phyloP scores from a whole-genome alignment of 2,113 vertebrate species.

The Clarias gariepinus region DNA sequence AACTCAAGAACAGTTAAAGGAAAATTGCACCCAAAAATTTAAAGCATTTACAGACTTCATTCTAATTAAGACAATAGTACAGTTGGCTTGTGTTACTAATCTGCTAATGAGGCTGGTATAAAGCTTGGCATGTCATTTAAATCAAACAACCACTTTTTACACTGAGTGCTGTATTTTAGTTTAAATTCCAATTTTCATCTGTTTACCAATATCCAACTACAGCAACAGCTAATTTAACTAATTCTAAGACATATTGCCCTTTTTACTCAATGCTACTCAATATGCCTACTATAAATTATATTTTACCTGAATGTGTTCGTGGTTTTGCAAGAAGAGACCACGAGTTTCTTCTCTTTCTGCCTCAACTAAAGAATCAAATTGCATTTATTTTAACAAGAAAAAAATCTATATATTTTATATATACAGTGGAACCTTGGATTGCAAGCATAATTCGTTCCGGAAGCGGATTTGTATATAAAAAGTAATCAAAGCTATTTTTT shows the following conservation, averaged over 20 bases:
- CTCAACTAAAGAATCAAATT: slow-evolving; percentile 77
- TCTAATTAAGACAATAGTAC: not conserved
- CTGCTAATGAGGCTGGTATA: not conserved
- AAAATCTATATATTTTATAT: not conserved
- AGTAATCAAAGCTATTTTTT: too few species aligned
- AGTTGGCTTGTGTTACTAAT: not conserved
- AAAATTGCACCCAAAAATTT: not conserved
- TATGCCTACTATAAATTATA: not conserved
- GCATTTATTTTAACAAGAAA: not conserved
- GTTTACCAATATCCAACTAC: not conserved
- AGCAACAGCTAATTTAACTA: not conserved
- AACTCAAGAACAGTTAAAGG: not conserved
- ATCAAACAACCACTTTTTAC: not conserved
- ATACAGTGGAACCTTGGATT: too few species aligned
- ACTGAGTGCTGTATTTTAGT: not conserved
- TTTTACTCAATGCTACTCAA: not conserved
- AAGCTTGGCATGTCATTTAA: not conserved
- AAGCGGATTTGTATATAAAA: too few species aligned
- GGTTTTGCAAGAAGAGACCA: slow-evolving; percentile 79
- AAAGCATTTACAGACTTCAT: not conserved
- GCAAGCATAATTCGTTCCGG: too few species aligned
- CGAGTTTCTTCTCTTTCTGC: slow-evolving; percentile 88
- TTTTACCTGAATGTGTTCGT: slow-evolving; percentile 81
- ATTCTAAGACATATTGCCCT: not conserved
- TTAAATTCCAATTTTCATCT: not conserved